Evolutionary conservation across 2,797 vertebrate genomes (phyloP), one percentile per base, ranked within the genome.

Genomic region (Dendrocincla fuliginosa): DNA sequence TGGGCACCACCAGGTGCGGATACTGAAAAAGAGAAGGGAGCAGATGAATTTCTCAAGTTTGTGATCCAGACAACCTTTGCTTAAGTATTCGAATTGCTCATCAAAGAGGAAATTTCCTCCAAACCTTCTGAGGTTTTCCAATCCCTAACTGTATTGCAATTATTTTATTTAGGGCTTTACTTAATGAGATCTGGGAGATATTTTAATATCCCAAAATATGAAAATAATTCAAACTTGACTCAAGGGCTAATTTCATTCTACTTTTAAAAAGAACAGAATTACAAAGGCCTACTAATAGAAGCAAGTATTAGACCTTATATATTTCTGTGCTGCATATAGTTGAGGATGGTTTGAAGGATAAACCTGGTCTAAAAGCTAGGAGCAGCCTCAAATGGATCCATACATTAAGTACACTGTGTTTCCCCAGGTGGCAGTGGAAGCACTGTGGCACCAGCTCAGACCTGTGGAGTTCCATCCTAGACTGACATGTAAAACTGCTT

Each of bases 171-270:
- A 96, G 96, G 93, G 95, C 95, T 97, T 95, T 96, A 87, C 96
- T 97, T 98, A 98, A 98, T 98, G 97, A 98, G 97, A 94, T 97
- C 96, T 98, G 97, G 97, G 97, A 98, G 96, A 94, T 97, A 96
- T 89, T 94, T 97, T 97, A 98, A 98, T 97, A 97, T 89, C 92
- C 42, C 10, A 96, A 98, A 98, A 98, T 94, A 93, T 89, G 93
- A 97, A 97, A 98, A 98, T 97, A 97, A 98, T 97, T 98, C 95
- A 92, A 97, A 97, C 89, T 85, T 97, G 97, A 98, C 97, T 98
- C 96, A 96, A 98, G 97, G 97, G 97, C 97, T 97, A 97, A 96
- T 98, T 97, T 98, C 92, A 98, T 93, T 97, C 97, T 94, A 97
- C 95, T 97, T 98, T 97, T 92, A 22, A 94, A 95, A 97, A 83